phyloP scores from a whole-genome alignment of 2,888 invertebrate species.

The Osedax fenrisi region DNA sequence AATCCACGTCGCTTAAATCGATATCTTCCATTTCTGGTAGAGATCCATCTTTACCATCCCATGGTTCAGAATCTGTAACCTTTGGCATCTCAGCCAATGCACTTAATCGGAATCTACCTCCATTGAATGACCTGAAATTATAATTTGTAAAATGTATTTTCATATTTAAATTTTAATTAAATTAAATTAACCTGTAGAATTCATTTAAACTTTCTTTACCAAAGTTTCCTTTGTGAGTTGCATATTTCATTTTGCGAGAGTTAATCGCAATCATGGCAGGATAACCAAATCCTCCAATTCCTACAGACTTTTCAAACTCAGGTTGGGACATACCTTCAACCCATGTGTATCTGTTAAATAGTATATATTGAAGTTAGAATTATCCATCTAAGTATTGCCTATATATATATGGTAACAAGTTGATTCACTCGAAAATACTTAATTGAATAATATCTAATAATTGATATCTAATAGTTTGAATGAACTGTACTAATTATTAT shows the following conservation, averaged over 20 bases:
- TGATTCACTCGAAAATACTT: no score
- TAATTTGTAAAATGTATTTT: neutral
- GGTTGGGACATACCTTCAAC: conserved; percentile 75
- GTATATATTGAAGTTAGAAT: neutral
- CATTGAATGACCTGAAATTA: neutral
- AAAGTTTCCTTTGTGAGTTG: conserved; percentile 76
- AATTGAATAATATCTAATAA: no score
- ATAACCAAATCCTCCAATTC: conserved; percentile 95
- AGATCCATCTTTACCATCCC: conserved; percentile 90
- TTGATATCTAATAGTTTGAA: no score
- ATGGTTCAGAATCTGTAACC: conserved; percentile 61
- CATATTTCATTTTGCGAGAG: conserved; percentile 88
- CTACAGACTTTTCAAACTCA: conserved; percentile 72
- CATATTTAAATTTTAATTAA: neutral
- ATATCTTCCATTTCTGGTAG: conserved; percentile 64
- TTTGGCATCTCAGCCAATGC: conserved; percentile 57
- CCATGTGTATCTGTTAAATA: conserved; percentile 60
- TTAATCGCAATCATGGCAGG: conserved; percentile 95
- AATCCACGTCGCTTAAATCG: conserved; percentile 75
- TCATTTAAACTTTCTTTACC: conserved; percentile 86
- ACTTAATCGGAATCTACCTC: neutral
- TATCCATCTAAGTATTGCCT: no score
- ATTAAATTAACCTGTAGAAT: conserved; percentile 58
- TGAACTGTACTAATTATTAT: no score
- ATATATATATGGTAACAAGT: no score